phyloP scores from a whole-genome alignment of 2,888 invertebrate genomes.

The Drosophila longiperda region DNA sequence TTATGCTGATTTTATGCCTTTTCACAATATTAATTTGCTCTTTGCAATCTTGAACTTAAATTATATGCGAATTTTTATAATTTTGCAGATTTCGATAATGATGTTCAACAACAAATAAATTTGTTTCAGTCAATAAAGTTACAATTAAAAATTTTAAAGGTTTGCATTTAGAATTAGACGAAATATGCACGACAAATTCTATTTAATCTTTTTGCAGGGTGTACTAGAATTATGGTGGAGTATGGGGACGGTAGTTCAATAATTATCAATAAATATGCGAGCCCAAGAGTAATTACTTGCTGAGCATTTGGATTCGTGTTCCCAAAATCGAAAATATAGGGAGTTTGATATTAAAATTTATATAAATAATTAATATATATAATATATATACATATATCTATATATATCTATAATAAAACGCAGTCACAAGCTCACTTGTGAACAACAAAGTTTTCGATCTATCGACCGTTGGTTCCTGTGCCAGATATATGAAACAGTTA shows the following conservation, averaged over 20 bases:
- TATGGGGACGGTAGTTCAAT: neutral
- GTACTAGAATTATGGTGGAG: neutral
- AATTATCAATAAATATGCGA: too few relatives aligned
- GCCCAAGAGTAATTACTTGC: too few relatives aligned
- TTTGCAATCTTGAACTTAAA: neutral
- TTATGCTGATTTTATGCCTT: neutral
- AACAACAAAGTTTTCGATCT: neutral
- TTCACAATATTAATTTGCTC: neutral
- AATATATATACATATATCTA: too few relatives aligned
- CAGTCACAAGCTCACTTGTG: neutral
- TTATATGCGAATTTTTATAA: too few relatives aligned
- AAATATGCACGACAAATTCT: neutral
- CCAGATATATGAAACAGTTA: neutral
- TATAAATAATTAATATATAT: too few relatives aligned
- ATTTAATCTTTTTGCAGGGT: neutral
- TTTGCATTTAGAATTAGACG: too few relatives aligned
- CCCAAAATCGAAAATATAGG: too few relatives aligned
- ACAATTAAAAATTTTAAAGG: too few relatives aligned
- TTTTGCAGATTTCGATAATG: too few relatives aligned
- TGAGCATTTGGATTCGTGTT: too few relatives aligned
- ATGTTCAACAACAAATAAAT: too few relatives aligned
- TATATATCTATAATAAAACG: neutral
- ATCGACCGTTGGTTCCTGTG: neutral
- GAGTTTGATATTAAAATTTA: neutral
- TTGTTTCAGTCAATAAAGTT: too few relatives aligned